Conservation (phyloP, 2,888 invertebrate species). For the Notodonta dromedarius region DNA sequence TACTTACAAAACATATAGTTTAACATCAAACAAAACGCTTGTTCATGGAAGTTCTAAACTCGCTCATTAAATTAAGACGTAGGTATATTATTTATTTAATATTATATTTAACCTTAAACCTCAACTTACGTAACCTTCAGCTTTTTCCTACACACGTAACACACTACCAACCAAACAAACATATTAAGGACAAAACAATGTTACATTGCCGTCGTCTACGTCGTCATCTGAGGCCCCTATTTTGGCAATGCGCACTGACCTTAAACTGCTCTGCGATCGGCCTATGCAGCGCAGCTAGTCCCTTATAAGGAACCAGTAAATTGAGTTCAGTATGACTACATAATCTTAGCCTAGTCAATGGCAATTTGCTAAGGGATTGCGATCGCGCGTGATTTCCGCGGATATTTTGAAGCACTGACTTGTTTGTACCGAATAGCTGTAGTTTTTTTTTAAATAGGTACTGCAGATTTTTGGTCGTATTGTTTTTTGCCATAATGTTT, state of each 20-base stretch:
- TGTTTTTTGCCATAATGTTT: too few species aligned
- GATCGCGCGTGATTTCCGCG: neutral
- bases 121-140: neutral
- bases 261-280: constrained; percentile 22
- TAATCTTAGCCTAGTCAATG: constrained; percentile 30
- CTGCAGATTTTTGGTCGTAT: too few species aligned
- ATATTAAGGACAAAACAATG: constrained; percentile 15
- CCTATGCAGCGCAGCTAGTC: constrained; percentile 35
- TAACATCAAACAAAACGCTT: too few species aligned
- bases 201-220: constrained; percentile 16
- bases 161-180: neutral
- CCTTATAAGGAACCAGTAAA: constrained; percentile 32
- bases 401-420: neutral
- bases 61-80: too few species aligned
- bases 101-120: neutral
- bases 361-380: neutral
- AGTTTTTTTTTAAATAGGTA: too few species aligned
- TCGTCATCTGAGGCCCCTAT: constrained; percentile 26
- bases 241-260: constrained; percentile 41
- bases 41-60: too few species aligned
- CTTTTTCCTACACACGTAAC: neutral
- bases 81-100: neutral
- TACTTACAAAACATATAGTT: neutral
- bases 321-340: constrained; percentile 31
- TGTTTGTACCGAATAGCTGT: neutral